These are phyloP conservation scores for Ctenochaetus hawaiiensis DNA, from an alignment of 2,797 vertebrate species.

Conservation along the genomic window DNA sequence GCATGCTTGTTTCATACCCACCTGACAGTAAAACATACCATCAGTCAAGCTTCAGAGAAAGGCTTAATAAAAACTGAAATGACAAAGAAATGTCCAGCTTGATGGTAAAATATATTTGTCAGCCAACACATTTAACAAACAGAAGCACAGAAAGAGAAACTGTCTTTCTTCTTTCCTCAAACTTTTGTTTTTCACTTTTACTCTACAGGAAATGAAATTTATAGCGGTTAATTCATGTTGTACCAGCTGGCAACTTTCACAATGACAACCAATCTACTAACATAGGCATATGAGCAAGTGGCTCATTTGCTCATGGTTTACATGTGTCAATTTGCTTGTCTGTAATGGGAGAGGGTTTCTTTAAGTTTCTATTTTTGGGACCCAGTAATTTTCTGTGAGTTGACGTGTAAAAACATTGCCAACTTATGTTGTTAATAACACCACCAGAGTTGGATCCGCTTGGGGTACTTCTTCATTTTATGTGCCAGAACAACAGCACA, in stretches of 20 bases:
- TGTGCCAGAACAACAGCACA: too few species aligned
- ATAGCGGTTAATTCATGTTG: not conserved
- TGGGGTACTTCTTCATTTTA: not conserved
- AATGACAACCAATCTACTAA: not conserved
- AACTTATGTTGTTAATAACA: not conserved
- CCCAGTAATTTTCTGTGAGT: not conserved
- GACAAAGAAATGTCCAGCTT: not conserved
- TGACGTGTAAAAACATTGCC: not conserved
- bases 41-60: not conserved
- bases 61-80: not conserved
- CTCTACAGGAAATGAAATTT: conserved; percentile 17
- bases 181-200: not conserved
- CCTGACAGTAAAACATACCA: not conserved
- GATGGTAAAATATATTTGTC: too few species aligned
- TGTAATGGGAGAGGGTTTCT: not conserved
- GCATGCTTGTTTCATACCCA: not conserved
- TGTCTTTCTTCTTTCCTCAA: too few species aligned
- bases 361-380: not conserved
- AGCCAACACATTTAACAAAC: too few species aligned
- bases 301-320: not conserved
- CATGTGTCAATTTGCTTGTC: not conserved
- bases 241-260: too few species aligned
- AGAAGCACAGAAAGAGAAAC: not conserved
- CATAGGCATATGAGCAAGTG: not conserved
- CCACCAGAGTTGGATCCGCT: not conserved